A percentile compares a stretch with the other conserved stretches of the same genome.
These are phyloP conservation scores for Peromyscus leucopus DNA, from an alignment of 2,113 vertebrate species.

Conservation along the genomic window DNA sequence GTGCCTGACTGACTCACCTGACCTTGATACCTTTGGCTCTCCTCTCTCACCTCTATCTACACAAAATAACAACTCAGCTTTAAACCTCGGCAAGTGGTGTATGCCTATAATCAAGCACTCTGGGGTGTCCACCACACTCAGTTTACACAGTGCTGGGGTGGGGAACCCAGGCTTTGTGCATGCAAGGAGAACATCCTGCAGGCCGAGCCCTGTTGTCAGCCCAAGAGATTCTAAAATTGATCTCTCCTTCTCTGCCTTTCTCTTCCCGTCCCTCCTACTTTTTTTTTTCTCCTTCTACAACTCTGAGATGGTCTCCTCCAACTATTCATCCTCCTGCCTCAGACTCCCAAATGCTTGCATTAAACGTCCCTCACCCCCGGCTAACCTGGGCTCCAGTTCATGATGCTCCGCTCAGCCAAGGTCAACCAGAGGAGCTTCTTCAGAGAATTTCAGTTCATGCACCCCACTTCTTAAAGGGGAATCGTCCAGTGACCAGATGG, in stretches of 20 bases:
- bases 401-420: neutral
- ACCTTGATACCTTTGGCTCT: conserved; percentile 74
- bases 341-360: neutral
- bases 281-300: no score
- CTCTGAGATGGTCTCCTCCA: neutral
- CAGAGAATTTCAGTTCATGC: conserved; percentile 29
- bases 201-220: neutral
- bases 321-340: neutral
- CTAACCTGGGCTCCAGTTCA: neutral
- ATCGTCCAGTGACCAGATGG: neutral
- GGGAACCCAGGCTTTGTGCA: neutral
- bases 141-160: neutral
- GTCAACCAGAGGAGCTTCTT: neutral
- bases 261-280: neutral
- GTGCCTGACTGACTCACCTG: neutral
- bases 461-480: conserved; percentile 84
- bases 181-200: no score
- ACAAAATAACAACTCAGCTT: neutral
- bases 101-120: neutral
- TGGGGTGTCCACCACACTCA: neutral
- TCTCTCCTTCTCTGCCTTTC: neutral
- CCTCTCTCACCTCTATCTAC: conserved; percentile 30
- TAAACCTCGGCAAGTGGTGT: neutral
- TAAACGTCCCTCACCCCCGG: neutral
- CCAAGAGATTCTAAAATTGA: neutral